Conservation (phyloP, 1,140 invertebrate species). For the Hyposmocoma kahamanoa region DNA sequence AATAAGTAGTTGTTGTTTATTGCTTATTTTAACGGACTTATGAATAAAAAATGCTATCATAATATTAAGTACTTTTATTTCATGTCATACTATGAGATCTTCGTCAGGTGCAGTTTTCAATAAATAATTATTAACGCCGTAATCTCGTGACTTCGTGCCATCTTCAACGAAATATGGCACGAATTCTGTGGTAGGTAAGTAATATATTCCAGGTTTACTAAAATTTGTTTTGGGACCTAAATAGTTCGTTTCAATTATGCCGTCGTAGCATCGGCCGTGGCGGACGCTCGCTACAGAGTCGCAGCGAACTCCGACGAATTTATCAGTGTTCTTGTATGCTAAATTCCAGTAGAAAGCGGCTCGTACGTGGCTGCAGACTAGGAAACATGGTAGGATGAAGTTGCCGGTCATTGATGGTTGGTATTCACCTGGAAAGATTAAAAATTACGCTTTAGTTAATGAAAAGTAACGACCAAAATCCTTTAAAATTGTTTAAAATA, state of each 20-base stretch:
- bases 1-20: constrained; percentile 29
- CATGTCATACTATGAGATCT: constrained; percentile 38
- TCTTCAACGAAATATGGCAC: constrained; percentile 38
- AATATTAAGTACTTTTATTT: constrained; percentile 8
- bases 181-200: constrained; percentile 38
- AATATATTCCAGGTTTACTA: constrained; percentile 48
- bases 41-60: constrained; percentile 40
- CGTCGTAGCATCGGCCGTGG: constrained; percentile 37
- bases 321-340: constrained; percentile 28
- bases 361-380: constrained; percentile 51
- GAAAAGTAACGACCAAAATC: background rate
- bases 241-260: constrained; percentile 22
- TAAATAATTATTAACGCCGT: constrained; percentile 39
- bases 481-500: background rate
- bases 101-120: constrained; percentile 36
- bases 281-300: constrained; percentile 31
- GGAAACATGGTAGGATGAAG: constrained; percentile 55
- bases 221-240: constrained; percentile 49
- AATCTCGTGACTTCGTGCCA: constrained; percentile 31
- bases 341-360: constrained; percentile 42
- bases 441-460: background rate
- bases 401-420: constrained; percentile 35
- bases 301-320: constrained; percentile 42
- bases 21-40: constrained; percentile 38
- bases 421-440: constrained; percentile 48